Base-by-base conservation (phyloP, 1,140 invertebrate species). In the Microvelia longipes region DNA sequence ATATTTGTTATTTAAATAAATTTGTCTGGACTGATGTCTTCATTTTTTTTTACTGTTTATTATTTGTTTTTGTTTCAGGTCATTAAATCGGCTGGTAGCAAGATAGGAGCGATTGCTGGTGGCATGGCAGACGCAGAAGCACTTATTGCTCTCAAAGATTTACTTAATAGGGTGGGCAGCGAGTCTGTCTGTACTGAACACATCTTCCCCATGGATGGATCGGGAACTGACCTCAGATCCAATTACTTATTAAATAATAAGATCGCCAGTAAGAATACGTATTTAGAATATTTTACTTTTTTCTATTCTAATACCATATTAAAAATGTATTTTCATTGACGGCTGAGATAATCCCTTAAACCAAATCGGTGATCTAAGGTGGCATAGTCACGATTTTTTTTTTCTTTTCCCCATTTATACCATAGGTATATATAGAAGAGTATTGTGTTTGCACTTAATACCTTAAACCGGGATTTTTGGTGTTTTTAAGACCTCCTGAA, bases 141-240 rank as follows among this genome's bases (percentile, higher is more conserved):
- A 5, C 83, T 99, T 68, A 85, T 96, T 19, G 87, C 90, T 0
- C 80, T 98, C n/a, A 99, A 99, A 82, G 97, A 99, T 83, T 82
- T 99, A 25, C 73, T 96, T 2, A 98, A 98, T 80, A 83, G 83
- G 19, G 79, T 98, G 2, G 94, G 92, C 28, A 90, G 90, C 67
- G 95, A 99, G 77, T 80, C 82, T 64, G 79, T 94, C 0, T 94
- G 88, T 76, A 98, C 94, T 5, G 97, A 98, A 80, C 89, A 96
- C 77, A 85, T 83, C 68, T 96, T 96, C 80, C 91, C 93, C 1
- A 83, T 86, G 73, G 85, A 88, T 72, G 92, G 91, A 63, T 85
- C 91, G 67, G 93, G 93, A 66, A 91, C 90, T 68, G 95, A 98
- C 80, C 81, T 97, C 0, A 82, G 96, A 69, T 92, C 91, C 2